phyloP scores from a whole-genome alignment of 2,888 invertebrate genomes.

The Calameuta idolon region DNA sequence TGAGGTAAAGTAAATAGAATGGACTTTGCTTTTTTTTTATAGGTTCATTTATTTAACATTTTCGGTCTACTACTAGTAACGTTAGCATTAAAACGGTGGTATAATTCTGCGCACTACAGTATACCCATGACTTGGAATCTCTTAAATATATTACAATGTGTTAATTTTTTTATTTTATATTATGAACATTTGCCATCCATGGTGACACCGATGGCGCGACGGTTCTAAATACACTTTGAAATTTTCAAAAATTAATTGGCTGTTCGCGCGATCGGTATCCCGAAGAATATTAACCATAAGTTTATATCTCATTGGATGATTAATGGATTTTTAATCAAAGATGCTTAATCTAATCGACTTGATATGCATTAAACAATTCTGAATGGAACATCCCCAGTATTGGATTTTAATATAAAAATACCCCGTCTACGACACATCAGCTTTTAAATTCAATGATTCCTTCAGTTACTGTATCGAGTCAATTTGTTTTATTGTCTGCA shows the following conservation, averaged over 20 bases:
- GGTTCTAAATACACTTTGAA: not conserved
- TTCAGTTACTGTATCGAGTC: slow-evolving; percentile 37
- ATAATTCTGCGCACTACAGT: slow-evolving; percentile 36
- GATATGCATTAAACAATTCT: slow-evolving; percentile 32
- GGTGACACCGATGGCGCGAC: slow-evolving; percentile 17
- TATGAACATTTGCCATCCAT: slow-evolving; percentile 16
- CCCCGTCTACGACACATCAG: slow-evolving; percentile 54
- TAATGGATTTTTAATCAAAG: not conserved
- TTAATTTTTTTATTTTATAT: slow-evolving; percentile 9
- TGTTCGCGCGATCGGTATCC: not conserved
- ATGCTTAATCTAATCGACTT: slow-evolving; percentile 21
- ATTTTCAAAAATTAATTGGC: not conserved
- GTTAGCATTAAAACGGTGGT: slow-evolving; percentile 40
- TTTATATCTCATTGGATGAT: not conserved
- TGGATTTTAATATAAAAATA: slow-evolving; percentile 63
- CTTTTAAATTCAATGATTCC: slow-evolving; percentile 30
- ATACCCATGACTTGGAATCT: not conserved
- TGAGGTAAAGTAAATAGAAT: not conserved
- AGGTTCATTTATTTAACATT: slow-evolving; percentile 44
- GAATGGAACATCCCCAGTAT: slow-evolving; percentile 31
- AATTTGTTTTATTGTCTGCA: slow-evolving; percentile 63
- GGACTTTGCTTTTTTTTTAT: not conserved
- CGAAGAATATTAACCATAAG: not conserved
- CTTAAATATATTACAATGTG: slow-evolving; percentile 23
- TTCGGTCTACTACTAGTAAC: slow-evolving; percentile 31